Conservation (phyloP, 1,140 invertebrate species). For the Megathymus violae region DNA sequence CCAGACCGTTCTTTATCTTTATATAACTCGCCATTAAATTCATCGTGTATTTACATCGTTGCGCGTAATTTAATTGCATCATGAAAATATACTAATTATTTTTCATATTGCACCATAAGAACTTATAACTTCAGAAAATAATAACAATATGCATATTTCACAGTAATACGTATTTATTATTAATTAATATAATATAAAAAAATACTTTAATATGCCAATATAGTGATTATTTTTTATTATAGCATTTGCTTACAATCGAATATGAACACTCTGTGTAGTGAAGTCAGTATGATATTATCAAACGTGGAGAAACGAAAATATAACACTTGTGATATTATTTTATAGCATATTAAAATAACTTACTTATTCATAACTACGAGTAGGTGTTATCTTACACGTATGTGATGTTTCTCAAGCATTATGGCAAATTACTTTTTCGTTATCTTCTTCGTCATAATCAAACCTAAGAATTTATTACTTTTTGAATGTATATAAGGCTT, state of each 20-base stretch:
- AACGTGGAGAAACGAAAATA: background rate
- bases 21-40: too few species aligned
- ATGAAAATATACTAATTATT: too few species aligned
- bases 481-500: background rate
- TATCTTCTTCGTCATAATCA: background rate
- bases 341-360: background rate
- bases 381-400: background rate
- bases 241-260: background rate
- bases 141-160: too few species aligned
- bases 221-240: too few species aligned
- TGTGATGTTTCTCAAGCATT: background rate
- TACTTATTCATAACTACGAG: background rate
- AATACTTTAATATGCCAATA: too few species aligned
- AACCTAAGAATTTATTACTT: background rate
- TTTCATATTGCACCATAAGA: too few species aligned
- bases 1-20: too few species aligned
- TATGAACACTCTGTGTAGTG: background rate
- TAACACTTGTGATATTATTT: background rate
- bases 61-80: too few species aligned
- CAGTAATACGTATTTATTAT: too few species aligned
- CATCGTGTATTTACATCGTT: too few species aligned
- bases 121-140: too few species aligned
- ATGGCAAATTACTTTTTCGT: background rate
- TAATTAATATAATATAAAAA: too few species aligned
- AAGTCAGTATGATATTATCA: background rate